Evolutionary conservation across 2,888 invertebrate species (phyloP).

Genomic region (Leucophora obtusa): DNA sequence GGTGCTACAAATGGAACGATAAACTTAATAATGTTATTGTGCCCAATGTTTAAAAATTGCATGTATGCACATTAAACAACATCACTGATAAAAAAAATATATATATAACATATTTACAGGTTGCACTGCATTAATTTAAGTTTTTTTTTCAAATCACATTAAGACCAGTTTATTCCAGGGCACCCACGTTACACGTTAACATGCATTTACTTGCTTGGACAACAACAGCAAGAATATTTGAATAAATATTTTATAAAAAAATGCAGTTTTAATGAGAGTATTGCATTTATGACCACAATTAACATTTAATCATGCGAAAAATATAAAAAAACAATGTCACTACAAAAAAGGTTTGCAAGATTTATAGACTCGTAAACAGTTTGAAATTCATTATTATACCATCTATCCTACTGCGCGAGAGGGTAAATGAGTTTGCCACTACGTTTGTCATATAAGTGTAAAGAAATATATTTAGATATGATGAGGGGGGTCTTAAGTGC

Average conservation of each 20-base stretch:
- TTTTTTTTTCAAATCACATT: neutral
- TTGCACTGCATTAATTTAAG: slow-evolving; percentile 6
- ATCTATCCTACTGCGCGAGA: too few species aligned
- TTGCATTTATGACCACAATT: slow-evolving; percentile 24
- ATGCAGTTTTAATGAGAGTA: slow-evolving; percentile 20
- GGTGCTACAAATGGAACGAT: neutral
- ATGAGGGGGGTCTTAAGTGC: too few species aligned
- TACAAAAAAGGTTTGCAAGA: neutral
- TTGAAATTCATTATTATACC: too few species aligned
- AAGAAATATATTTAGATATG: too few species aligned
- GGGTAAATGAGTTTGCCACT: too few species aligned
- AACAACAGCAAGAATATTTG: neutral
- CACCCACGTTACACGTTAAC: slow-evolving; percentile 17
- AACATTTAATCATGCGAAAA: slow-evolving; percentile 41
- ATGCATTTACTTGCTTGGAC: neutral
- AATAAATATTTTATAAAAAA: slow-evolving; percentile 9
- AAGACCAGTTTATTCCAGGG: slow-evolving; percentile 12
- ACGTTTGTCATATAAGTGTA: too few species aligned
- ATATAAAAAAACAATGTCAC: neutral
- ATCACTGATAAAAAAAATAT: neutral
- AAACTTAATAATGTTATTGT: neutral
- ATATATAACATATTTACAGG: neutral
- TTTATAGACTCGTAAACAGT: neutral
- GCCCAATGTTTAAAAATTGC: neutral
- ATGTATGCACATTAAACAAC: neutral